A percentile compares a stretch with the other conserved stretches of the same genome.
Conservation (phyloP, 2,113 vertebrate species). For the Balaeniceps rex region DNA sequence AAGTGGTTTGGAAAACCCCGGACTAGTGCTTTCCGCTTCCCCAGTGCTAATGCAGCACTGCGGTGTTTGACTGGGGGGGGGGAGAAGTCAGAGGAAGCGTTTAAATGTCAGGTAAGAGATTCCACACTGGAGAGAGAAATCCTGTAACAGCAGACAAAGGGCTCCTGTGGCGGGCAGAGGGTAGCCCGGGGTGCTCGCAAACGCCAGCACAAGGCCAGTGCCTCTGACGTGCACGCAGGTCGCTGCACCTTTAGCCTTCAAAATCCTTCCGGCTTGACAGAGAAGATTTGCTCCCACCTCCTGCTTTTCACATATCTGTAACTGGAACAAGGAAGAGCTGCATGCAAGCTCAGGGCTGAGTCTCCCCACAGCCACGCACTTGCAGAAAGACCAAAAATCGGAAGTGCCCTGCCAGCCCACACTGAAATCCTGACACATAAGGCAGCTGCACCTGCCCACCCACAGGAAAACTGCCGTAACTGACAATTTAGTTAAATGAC, state of each 20-base stretch:
- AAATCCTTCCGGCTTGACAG: neutral
- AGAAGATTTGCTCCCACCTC: neutral
- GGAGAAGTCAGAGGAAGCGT: neutral
- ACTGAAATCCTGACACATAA: accelerated
- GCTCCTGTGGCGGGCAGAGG: accelerated
- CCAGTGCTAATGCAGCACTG: accelerated
- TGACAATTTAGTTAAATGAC: accelerated
- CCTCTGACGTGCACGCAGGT: neutral
- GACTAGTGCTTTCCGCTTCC: neutral
- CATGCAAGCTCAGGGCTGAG: accelerated
- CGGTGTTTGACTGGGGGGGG: neutral
- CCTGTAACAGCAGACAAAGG: neutral
- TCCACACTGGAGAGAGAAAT: neutral
- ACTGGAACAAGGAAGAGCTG: neutral
- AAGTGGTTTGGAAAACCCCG: neutral
- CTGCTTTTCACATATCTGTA: neutral
- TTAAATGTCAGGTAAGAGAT: neutral
- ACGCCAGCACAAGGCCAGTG: neutral
- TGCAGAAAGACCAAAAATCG: neutral
- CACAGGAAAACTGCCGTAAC: neutral
- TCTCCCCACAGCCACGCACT: neutral
- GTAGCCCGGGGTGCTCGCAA: neutral
- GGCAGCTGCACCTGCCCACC: neutral
- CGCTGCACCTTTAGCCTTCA: neutral
- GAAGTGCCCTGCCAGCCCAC: neutral